A percentile compares a stretch with the other conserved stretches of the same genome.
Conservation (phyloP, 1,140 invertebrate species). For the Ceratoteleas bidentatus region DNA sequence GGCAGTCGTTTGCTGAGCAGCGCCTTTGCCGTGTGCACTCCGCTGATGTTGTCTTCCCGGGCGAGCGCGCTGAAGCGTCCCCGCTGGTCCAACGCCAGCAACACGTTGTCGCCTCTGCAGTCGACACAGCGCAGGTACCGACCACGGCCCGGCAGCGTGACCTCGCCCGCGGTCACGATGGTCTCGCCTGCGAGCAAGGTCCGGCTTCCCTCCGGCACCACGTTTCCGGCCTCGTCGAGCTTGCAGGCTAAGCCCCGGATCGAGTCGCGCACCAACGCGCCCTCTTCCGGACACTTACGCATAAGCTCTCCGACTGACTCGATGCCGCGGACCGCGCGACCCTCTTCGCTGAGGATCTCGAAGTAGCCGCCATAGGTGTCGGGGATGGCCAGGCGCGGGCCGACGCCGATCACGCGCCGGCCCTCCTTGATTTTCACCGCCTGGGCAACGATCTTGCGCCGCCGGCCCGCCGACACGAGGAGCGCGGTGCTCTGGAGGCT, state of each 20-base stretch:
- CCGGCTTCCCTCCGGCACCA: constrained; percentile 86
- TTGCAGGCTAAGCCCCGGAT: constrained; percentile 90
- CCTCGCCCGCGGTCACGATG: constrained; percentile 88
- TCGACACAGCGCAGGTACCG: constrained; percentile 93
- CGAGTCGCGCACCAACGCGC: constrained; percentile 92
- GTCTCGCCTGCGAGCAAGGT: constrained; percentile 86
- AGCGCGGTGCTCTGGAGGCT: constrained; percentile 91
- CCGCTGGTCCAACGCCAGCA: constrained; percentile 91
- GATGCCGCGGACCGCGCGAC: constrained; percentile 92
- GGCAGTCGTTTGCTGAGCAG: constrained; percentile 93
- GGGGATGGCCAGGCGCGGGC: constrained; percentile 93
- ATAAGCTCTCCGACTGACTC: constrained; percentile 92
- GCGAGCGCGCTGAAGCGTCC: constrained; percentile 95
- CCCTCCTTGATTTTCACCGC: constrained; percentile 95
- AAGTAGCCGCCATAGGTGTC: constrained; percentile 95
- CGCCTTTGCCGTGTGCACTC: constrained; percentile 93
- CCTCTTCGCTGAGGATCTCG: constrained; percentile 96
- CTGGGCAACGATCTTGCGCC: constrained; percentile 93
- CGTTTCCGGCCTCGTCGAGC: constrained; percentile 84
- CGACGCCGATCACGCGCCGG: constrained; percentile 87
- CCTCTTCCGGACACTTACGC: constrained; percentile 87
- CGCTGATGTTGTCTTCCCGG: constrained; percentile 94
- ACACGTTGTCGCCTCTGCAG: constrained; percentile 90
- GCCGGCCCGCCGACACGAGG: constrained; percentile 90
- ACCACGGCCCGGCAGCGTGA: constrained; percentile 84